These are phyloP conservation scores for Rhinichthys klamathensis DNA, from an alignment of 2,113 vertebrate species.

Conservation along the genomic window DNA sequence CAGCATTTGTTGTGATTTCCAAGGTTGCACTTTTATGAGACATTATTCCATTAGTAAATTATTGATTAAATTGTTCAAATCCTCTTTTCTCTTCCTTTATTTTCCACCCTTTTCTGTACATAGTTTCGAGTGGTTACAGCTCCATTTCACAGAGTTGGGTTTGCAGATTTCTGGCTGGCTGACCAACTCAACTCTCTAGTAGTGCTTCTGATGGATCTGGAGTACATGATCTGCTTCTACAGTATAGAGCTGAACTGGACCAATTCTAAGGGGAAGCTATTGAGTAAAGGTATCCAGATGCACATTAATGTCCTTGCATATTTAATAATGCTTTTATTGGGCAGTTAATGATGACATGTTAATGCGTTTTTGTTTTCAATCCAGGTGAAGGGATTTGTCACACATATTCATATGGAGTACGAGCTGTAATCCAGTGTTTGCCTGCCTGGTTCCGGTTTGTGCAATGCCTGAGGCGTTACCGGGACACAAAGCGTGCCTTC, in stretches of 20 bases:
- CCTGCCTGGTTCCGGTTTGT: constrained; percentile 98
- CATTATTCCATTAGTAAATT: neutral
- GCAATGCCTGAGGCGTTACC: constrained; percentile 97
- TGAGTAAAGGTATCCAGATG: constrained; percentile 8
- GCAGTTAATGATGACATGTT: neutral
- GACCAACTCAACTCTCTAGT: constrained; percentile 97
- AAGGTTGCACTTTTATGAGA: neutral
- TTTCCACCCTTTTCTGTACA: neutral
- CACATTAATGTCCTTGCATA: neutral
- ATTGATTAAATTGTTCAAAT: constrained; percentile 9
- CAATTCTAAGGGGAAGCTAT: constrained; percentile 75
- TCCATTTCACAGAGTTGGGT: constrained; percentile 97
- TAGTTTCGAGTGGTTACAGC: constrained; percentile 97
- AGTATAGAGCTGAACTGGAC: constrained; percentile 93
- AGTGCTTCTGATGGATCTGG: constrained; percentile 93
- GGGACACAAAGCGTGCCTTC: constrained; percentile 95
- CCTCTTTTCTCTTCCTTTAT: neutral
- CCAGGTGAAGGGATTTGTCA: constrained; percentile 77
- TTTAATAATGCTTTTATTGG: neutral
- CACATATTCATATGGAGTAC: constrained; percentile 92
- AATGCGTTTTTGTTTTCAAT: neutral
- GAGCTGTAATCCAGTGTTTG: constrained; percentile 95
- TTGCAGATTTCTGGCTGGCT: constrained; percentile 99
- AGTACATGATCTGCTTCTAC: constrained; percentile 99
- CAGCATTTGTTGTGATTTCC: too few relatives aligned